Evolutionary conservation across 1,140 invertebrate species (phyloP).

Genomic region (Monochamus saltuarius): DNA sequence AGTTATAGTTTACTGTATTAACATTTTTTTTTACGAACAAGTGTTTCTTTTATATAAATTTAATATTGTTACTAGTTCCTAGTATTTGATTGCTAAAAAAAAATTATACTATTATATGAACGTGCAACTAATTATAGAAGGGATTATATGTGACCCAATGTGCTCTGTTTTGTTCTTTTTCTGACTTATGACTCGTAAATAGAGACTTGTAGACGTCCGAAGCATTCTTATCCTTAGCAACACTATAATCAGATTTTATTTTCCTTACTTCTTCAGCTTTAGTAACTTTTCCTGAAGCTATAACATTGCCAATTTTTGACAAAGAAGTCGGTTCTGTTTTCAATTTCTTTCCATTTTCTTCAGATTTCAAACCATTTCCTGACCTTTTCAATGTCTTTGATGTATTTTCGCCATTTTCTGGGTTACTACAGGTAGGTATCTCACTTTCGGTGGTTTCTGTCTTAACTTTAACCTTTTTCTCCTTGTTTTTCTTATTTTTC

Average conservation of each 20-base stretch:
- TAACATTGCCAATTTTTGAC: constrained; percentile 34
- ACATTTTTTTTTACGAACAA: neutral
- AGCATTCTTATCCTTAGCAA: constrained; percentile 88
- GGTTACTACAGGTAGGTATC: constrained; percentile 4
- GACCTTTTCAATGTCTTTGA: constrained; percentile 9
- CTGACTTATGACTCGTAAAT: constrained; percentile 87
- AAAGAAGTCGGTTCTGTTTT: constrained; percentile 14
- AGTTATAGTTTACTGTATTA: neutral
- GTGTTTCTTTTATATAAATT: neutral
- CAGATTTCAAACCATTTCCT: neutral
- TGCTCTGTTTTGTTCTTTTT: constrained; percentile 81
- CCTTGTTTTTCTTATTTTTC: constrained; percentile 66
- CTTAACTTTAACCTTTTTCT: constrained; percentile 48
- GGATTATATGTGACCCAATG: constrained; percentile 99
- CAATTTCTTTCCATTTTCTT: constrained; percentile 12
- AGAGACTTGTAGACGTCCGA: constrained; percentile 93
- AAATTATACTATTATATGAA: no score
- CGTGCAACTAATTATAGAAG: constrained; percentile 83
- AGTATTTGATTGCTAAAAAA: no score
- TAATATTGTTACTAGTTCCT: no score
- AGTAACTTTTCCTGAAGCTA: constrained; percentile 30
- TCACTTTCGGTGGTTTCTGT: neutral
- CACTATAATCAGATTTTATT: constrained; percentile 75
- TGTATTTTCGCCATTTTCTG: neutral
- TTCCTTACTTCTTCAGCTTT: constrained; percentile 59